Evolutionary conservation across 2,113 vertebrate genomes (phyloP).

Genomic region (Dermatemys mawii): DNA sequence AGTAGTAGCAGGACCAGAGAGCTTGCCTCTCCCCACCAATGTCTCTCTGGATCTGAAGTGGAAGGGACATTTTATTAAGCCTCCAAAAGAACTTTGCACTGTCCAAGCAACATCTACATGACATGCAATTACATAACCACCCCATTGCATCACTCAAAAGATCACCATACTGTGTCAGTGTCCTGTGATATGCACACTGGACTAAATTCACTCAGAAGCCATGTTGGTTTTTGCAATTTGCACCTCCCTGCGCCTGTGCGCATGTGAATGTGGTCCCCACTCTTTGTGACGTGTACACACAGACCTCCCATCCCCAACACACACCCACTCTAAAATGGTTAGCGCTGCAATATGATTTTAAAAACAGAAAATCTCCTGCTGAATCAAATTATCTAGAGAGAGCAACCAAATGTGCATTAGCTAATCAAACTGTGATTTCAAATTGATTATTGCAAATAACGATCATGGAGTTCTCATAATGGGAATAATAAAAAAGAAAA

Average conservation of each 20-base stretch:
- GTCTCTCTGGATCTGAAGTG: background rate
- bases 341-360: background rate
- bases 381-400: conserved; percentile 66
- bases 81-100: background rate
- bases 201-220: rapidly evolving
- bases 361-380: conserved; percentile 19
- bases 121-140: no score
- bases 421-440: conserved; percentile 80
- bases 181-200: rapidly evolving
- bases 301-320: background rate
- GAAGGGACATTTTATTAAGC: background rate
- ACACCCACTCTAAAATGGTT: rapidly evolving
- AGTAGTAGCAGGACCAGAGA: background rate
- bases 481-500: conserved; percentile 52
- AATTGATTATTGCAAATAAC: conserved; percentile 80
- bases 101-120: background rate
- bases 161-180: rapidly evolving
- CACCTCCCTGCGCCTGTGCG: background rate
- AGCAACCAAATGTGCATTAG: conserved; percentile 76
- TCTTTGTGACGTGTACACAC: background rate
- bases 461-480: conserved; percentile 73
- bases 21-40: rapidly evolving
- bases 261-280: background rate
- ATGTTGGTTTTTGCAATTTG: background rate
- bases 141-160: background rate